Evolutionary conservation across 2,888 invertebrate species (phyloP), one percentile per base, ranked within the genome.

Genomic region (Stenodera caucasica): DNA sequence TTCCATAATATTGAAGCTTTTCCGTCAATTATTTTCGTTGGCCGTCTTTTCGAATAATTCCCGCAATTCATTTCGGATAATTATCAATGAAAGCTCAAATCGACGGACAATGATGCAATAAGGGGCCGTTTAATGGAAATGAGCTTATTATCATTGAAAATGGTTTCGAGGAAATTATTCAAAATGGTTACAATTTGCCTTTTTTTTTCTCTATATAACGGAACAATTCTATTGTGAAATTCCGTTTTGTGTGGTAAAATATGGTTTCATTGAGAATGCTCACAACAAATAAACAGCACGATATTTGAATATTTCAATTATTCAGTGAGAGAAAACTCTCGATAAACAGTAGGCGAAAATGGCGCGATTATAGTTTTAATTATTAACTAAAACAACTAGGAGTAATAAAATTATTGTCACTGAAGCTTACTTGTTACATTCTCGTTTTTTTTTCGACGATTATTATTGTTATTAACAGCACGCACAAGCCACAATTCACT

Each of bases 171-270:
- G 37, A 8, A 37, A 37, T 6, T 29, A 23, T 45, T 21, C 11
- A 45, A 45, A 45, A 2, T 15, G 15, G 12, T 26, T 12, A 8
- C 14, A 14, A 29, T 49, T 15, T 45, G 18, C 12, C 12, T 32
- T 51, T 18, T 18, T 33, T 18, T 53, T 12, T 12, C 0, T 49
- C 3, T 49, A 21, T 53, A 53, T 45, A 45, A 45, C 45, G 53
- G 35, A 53, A 53, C 4, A 9, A 12, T 53, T 35, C 53, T 33
- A 21, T 53, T 53, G 32, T 51, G 8, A 32, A 33, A n/a, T 33
- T 53, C n/a, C 7, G 12, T 53, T 52, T 53, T 35, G 8, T 35
- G 8, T n/a, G 4, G 9, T 53, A 53, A 15, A 53, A 35, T 53
- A 45, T 12, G 18, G 5, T 8, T 21, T 33, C 21, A 33, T 18